Base-by-base conservation (phyloP, 2,113 vertebrate genomes). In the Sterrhoptilus dennistouni region DNA sequence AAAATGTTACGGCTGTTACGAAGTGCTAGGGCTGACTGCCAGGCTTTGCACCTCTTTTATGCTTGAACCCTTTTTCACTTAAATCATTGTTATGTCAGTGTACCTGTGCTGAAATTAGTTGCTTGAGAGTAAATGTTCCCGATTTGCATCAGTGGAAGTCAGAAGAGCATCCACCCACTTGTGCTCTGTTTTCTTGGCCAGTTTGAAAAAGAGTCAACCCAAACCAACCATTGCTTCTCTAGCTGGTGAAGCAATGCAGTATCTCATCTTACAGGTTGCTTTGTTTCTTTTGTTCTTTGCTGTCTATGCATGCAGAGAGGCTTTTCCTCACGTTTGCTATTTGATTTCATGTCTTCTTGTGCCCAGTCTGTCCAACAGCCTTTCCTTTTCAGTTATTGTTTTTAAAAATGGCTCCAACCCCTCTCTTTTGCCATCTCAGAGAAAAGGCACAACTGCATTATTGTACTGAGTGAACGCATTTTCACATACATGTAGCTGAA, bases 371-470 rank as follows among this genome's bases (percentile, higher is more conserved):
- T 40, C 44, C 17, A 6, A 47, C 45, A 85, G 89, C 56, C 82
- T 94, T 83, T 66, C 42, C 87, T 87, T 96, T 83, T 75, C 78
- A 65, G 74, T 59, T 8, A 40, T 74, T 82, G 57, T 53, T 84
- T 70, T 88, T 44, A 82, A 72, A 81, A 96, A 88, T 68, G 81
- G 44, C 72, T 96, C 79, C 76, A 80, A 49, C 33, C 74, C 49
- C 61, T 71, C 61, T 70, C 66, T 66, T 81, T 80, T 90, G 81
- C 89, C 57, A 68, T 89, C 65, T 90, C 40, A 80, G 83, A 86
- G 71, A 83, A 92, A 94, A 93, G 76, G 88, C 76, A 96, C 94
- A 96, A 94, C 66, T 83, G 52, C 40, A 77, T 95, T 95, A 93
- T 84, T 96, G 94, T 96, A 53, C 78, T 64, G 40, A 61, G 40